Evolutionary conservation across 2,113 vertebrate species (phyloP).

Genomic region (Caloenas nicobarica): DNA sequence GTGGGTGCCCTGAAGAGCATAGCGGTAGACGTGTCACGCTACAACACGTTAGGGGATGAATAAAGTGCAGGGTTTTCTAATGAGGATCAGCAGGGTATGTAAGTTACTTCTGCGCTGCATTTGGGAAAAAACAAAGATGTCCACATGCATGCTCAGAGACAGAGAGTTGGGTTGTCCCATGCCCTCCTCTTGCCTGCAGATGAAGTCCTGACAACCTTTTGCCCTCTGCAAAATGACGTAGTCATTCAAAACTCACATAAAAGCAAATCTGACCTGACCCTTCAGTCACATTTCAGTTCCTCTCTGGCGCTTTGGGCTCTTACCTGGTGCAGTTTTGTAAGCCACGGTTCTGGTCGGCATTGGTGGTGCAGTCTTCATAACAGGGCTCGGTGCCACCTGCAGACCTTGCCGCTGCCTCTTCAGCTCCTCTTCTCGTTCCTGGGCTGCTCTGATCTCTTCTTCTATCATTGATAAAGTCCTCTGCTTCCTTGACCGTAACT

Average conservation of each 20-base stretch:
- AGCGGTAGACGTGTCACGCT: accelerated
- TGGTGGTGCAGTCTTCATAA: slow-evolving; percentile 77
- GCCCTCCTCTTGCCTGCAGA: neutral
- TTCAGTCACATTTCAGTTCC: neutral
- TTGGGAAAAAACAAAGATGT: neutral
- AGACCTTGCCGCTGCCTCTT: slow-evolving; percentile 87
- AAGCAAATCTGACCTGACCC: neutral
- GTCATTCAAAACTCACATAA: neutral
- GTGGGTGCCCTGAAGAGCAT: neutral
- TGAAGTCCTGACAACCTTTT: neutral
- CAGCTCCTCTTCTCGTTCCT: slow-evolving; percentile 96
- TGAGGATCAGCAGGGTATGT: accelerated
- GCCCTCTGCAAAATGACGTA: accelerated
- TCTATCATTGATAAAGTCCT: slow-evolving; percentile 97
- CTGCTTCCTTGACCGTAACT: slow-evolving; percentile 93
- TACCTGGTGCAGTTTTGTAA: slow-evolving; percentile 91
- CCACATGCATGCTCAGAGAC: accelerated
- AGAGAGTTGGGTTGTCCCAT: neutral
- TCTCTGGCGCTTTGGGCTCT: neutral
- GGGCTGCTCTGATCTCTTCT: slow-evolving; percentile 96
- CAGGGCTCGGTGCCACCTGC: slow-evolving; percentile 72
- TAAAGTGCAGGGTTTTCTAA: accelerated
- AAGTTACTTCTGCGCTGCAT: neutral
- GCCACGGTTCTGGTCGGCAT: slow-evolving; percentile 80
- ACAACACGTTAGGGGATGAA: neutral